Conservation (phyloP, 1,140 invertebrate species). For the Meloidogyne chitwoodi region DNA sequence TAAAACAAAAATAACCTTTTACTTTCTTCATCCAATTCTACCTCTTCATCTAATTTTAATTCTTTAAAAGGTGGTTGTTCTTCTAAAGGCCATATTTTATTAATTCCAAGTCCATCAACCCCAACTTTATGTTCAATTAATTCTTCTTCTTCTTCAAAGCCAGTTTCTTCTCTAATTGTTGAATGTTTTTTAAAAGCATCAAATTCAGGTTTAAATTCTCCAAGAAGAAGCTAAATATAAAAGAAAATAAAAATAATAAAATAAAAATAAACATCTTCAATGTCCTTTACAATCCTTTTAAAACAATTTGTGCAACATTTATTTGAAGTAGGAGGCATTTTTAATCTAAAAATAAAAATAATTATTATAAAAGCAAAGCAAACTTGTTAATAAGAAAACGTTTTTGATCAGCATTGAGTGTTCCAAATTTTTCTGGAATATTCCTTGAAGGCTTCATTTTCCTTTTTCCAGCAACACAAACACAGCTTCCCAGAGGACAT, state of each 20-base stretch:
- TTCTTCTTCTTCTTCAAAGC: slow-evolving; percentile 1
- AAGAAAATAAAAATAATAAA: background rate
- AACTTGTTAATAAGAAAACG: slow-evolving; percentile 26
- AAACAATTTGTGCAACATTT: slow-evolving; percentile 33
- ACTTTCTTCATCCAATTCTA: background rate
- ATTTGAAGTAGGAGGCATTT: slow-evolving; percentile 28
- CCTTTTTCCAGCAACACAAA: slow-evolving; percentile 23
- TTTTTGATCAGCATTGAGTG: slow-evolving; percentile 25
- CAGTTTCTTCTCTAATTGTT: background rate
- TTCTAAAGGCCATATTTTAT: slow-evolving; percentile 1
- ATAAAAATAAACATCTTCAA: slow-evolving; percentile 20
- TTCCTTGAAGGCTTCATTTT: slow-evolving; percentile 36
- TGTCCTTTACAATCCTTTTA: slow-evolving; percentile 32
- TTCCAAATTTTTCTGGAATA: slow-evolving; percentile 28
- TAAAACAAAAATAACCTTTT: background rate
- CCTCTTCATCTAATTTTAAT: slow-evolving; percentile 23
- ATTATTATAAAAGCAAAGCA: background rate
- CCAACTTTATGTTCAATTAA: slow-evolving; percentile 12
- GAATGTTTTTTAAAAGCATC: slow-evolving; percentile 15
- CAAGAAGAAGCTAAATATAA: slow-evolving; percentile 23
- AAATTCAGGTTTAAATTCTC: slow-evolving; percentile 22
- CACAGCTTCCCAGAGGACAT: slow-evolving; percentile 30
- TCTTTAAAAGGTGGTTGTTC: slow-evolving; percentile 26
- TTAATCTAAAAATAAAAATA: slow-evolving; percentile 1
- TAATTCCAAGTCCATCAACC: slow-evolving; percentile 1